A percentile compares a stretch with the other conserved stretches of the same genome.
phyloP scores from a whole-genome alignment of 2,113 vertebrate genomes.

The Clarias macrocephalus region DNA sequence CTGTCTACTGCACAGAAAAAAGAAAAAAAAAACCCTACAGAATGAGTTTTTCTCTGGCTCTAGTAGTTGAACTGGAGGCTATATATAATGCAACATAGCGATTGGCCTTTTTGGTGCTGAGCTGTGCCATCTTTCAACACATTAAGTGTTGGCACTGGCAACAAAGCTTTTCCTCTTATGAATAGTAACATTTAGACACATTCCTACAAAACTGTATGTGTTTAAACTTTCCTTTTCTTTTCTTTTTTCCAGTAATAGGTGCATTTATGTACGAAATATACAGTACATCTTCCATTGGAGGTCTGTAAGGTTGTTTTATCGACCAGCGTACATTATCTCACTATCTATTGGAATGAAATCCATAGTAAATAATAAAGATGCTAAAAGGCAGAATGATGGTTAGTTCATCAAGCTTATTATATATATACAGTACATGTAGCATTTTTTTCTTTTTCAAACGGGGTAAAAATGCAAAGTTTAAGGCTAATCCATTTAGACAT shows the following conservation, averaged over 20 bases:
- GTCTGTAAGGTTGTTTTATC: not conserved
- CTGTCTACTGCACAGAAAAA: slow-evolving; percentile 37
- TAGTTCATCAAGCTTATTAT: not conserved
- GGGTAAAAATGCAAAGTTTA: not conserved
- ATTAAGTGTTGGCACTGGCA: slow-evolving; percentile 38
- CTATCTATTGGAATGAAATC: not conserved
- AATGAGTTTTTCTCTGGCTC: slow-evolving; percentile 36
- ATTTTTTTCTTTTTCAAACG: not conserved
- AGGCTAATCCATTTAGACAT: not conserved
- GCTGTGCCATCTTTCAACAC: slow-evolving; percentile 29
- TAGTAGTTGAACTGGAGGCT: slow-evolving; percentile 31
- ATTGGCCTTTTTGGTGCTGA: slow-evolving; percentile 18
- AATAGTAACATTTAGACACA: slow-evolving; percentile 48
- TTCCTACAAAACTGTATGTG: slow-evolving; percentile 47
- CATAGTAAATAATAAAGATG: not conserved
- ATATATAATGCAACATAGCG: slow-evolving; percentile 34
- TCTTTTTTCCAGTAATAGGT: not conserved
- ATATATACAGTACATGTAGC: not conserved
- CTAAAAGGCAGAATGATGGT: not conserved
- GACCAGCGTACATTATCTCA: not conserved
- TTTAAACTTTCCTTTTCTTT: not conserved
- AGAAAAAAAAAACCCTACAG: not conserved
- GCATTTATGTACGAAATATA: not conserved
- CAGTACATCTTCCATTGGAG: not conserved
- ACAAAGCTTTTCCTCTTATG: slow-evolving; percentile 44